phyloP scores from a whole-genome alignment of 2,797 vertebrate genomes.

The Leucoraja ocellata region DNA sequence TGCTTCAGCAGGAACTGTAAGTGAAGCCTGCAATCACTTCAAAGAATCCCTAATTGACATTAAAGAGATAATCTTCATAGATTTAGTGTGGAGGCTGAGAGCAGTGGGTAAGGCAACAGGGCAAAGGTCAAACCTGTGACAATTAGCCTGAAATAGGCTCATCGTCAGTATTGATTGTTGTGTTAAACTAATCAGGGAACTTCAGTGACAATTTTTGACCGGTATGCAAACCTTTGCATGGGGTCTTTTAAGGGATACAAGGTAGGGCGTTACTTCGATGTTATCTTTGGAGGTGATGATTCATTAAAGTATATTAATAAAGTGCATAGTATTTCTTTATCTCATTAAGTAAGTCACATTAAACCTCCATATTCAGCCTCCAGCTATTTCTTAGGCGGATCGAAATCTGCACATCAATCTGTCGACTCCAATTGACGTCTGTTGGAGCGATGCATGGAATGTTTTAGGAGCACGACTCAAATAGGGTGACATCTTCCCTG shows the following conservation, averaged over 20 bases:
- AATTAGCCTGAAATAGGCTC: not conserved
- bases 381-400: not conserved
- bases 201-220: not conserved
- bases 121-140: not conserved
- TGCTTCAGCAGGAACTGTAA: too few species aligned
- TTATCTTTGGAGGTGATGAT: not conserved
- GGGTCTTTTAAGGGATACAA: not conserved
- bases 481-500: not conserved
- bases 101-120: not conserved
- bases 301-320: not conserved
- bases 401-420: not conserved
- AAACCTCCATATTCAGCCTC: not conserved
- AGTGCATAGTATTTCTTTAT: not conserved
- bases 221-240: not conserved
- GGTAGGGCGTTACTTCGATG: not conserved
- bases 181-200: not conserved
- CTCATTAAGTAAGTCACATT: not conserved
- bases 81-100: not conserved
- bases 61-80: constrained; percentile 5
- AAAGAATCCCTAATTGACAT: not conserved
- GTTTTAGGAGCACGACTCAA: not conserved
- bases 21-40: not conserved
- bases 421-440: not conserved
- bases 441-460: not conserved
- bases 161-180: not conserved